These are phyloP conservation scores for Eurytemora carolleeae DNA, from an alignment of 1,140 invertebrate species.

Conservation along the genomic window DNA sequence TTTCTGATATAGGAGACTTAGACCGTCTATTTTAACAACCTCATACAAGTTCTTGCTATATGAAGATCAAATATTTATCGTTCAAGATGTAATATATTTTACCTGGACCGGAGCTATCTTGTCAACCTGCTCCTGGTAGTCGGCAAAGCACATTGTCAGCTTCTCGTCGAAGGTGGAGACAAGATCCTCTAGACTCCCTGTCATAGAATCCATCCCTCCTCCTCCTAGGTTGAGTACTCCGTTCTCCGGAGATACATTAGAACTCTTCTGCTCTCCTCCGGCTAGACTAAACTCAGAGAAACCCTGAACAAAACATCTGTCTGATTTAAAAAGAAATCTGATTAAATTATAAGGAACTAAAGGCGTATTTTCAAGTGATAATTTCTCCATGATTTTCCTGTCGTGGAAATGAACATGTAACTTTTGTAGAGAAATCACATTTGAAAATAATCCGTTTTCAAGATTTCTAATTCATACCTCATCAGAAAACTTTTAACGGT, in stretches of 20 bases:
- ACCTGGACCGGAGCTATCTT: slow-evolving; percentile 14
- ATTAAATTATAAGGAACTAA: not conserved
- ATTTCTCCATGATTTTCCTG: too few species aligned
- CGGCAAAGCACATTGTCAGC: not conserved
- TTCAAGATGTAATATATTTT: too few species aligned
- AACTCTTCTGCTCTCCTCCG: not conserved
- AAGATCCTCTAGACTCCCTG: slow-evolving; percentile 7
- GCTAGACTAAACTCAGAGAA: not conserved
- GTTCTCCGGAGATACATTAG: not conserved
- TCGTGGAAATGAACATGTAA: too few species aligned
- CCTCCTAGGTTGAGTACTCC: not conserved
- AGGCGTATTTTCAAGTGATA: too few species aligned
- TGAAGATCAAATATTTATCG: too few species aligned
- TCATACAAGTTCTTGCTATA: too few species aligned
- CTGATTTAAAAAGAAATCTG: not conserved
- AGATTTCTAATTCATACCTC: too few species aligned
- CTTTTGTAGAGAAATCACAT: too few species aligned
- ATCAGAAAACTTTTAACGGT: too few species aligned
- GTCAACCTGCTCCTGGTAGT: slow-evolving; percentile 12
- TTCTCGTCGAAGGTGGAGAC: slow-evolving; percentile 11
- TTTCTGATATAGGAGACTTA: too few species aligned
- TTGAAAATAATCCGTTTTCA: too few species aligned
- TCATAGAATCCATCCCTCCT: not conserved
- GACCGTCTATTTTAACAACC: too few species aligned
- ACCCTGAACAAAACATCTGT: not conserved